These are phyloP conservation scores for Phrynosoma blainvillii DNA, from an alignment of 2,113 vertebrate species.

Conservation along the genomic window DNA sequence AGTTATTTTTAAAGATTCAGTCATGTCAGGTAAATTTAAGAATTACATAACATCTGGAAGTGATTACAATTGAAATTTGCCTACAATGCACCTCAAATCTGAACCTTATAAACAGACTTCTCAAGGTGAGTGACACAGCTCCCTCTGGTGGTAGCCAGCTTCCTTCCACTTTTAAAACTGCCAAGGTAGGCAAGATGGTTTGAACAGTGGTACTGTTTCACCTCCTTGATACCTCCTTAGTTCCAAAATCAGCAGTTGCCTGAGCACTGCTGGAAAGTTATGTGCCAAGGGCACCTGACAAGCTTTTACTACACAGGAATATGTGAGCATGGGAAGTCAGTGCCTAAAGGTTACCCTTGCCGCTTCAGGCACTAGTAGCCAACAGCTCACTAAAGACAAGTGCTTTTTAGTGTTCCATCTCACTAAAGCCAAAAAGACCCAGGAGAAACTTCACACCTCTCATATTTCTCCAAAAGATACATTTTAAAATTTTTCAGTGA, in stretches of 20 bases:
- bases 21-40: neutral
- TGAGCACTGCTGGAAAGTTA: neutral
- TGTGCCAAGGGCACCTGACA: too few species aligned
- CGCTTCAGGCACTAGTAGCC: too few species aligned
- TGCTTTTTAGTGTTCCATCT: too few species aligned
- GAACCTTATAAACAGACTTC: neutral
- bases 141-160: neutral
- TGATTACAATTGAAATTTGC: neutral
- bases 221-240: neutral
- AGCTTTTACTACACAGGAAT: too few species aligned
- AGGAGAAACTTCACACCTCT: too few species aligned
- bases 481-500: too few species aligned
- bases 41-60: constrained; percentile 10
- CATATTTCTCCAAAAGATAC: too few species aligned
- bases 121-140: neutral
- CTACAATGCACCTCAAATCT: neutral
- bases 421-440: too few species aligned
- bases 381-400: too few species aligned
- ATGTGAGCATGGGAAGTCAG: too few species aligned
- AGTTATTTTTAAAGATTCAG: neutral
- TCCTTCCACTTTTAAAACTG: neutral
- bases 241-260: neutral
- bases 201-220: neutral
- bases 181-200: neutral
- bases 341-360: too few species aligned